Conservation (phyloP, 2,797 vertebrate species). For the Lacerta viridis region DNA sequence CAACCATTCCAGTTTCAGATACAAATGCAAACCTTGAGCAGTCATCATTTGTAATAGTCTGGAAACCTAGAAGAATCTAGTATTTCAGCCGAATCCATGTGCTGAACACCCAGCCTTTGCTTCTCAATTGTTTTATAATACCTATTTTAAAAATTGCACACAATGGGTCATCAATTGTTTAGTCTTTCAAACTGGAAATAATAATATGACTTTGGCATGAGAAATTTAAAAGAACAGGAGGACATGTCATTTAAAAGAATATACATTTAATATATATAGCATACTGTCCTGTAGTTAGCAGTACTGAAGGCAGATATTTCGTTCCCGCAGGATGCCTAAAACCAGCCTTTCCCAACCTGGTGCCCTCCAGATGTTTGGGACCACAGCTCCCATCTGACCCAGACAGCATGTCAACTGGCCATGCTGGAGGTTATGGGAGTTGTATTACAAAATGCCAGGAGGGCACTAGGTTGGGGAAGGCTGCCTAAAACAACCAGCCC, state of each 20-base stretch:
- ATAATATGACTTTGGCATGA: constrained; percentile 46
- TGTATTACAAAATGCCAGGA: no score
- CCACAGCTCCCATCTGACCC: no score
- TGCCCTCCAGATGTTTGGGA: no score
- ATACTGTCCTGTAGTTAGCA: not conserved
- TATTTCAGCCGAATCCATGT: not conserved
- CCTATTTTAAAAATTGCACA: not conserved
- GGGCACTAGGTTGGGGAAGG: no score
- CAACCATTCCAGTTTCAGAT: constrained; percentile 16
- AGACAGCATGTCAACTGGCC: no score
- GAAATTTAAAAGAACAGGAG: not conserved
- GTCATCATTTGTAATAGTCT: constrained; percentile 1
- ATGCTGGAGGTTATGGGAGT: no score
- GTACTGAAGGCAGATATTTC: constrained; percentile 7
- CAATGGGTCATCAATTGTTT: not conserved
- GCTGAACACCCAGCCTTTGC: not conserved
- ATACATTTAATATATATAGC: constrained; percentile 23
- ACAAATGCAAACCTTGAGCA: not conserved
- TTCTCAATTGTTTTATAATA: not conserved
- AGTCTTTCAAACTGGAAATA: constrained; percentile 24
- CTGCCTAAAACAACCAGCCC: constrained; percentile 2
- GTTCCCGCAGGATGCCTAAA: constrained; percentile 30
- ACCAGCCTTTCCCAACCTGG: no score
- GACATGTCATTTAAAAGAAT: constrained; percentile 32
- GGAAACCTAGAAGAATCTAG: constrained; percentile 18